Base-by-base conservation (phyloP, 2,797 vertebrate species). In the Phyllotis vaccarum region DNA sequence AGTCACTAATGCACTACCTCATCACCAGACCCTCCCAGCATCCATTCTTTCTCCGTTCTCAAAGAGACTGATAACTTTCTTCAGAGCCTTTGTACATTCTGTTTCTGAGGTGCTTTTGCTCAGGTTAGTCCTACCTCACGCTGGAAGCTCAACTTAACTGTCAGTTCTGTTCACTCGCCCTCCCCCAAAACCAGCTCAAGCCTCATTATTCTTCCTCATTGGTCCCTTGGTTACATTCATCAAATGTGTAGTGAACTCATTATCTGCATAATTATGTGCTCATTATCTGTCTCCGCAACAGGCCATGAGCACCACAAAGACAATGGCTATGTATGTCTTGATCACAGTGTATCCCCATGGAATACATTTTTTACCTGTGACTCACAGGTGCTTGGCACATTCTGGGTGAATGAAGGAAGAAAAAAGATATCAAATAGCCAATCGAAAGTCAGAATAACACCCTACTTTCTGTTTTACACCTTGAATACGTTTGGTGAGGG, bases 201-300 rank as follows among this genome's bases (percentile, higher is more conserved):
- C 70, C 72, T 96, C 96, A 93, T 96, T 86, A 92, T 86, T 70
- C 58, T 91, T 78, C 89, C 64, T 87, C 74, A 89, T 68, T 83
- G n/a, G 82, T 96, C 89, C 70, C 96, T 89, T 68, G 94, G 75
- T 76, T 87, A 80, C 92, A 95, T 92, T 95, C 92, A 93, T 96
- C 96, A 95, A 94, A 96, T 87, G 76, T 21, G 75, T 64, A 72
- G 79, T 91, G 79, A 97, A 97, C 93, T 97, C 95, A 89, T 96
- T 96, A 96, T 56, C 66, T 91, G 78, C 82, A 95, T 93, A 96
- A 96, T 90, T 96, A 83, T 86, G 34, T 89, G 70, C 40, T 96
- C 74, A 40, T 94, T 87, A 43, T 91, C 89, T 79, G 62, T 82
- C 93, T 96, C 68, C 31, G 68, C 75, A 97, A 76, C n/a, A 80